phyloP scores from a whole-genome alignment of 2,888 invertebrate species.

The Carabus problematicus region DNA sequence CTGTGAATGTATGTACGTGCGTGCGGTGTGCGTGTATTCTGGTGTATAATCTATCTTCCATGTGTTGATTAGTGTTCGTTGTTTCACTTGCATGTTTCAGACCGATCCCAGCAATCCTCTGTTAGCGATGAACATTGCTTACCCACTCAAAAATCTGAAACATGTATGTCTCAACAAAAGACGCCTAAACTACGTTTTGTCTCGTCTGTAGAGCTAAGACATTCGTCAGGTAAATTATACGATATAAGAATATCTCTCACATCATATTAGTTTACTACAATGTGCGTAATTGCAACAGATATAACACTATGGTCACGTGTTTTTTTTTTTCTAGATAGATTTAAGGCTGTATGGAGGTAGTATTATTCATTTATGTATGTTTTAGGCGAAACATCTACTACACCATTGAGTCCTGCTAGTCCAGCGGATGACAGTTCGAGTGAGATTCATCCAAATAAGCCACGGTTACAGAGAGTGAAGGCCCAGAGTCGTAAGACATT shows the following conservation, averaged over 20 bases:
- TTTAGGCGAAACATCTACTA: constrained; percentile 77
- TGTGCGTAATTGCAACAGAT: not conserved
- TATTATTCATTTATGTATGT: constrained; percentile 22
- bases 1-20: too few relatives aligned
- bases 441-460: constrained; percentile 66
- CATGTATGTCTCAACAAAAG: constrained; percentile 61
- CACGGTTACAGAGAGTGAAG: constrained; percentile 87
- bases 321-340: too few relatives aligned
- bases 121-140: constrained; percentile 63
- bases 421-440: constrained; percentile 74
- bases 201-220: constrained; percentile 81
- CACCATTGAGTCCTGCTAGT: constrained; percentile 77
- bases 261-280: not conserved
- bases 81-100: constrained; percentile 63
- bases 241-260: not conserved
- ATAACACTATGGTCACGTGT: too few relatives aligned
- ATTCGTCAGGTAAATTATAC: constrained; percentile 71
- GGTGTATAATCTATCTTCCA: constrained; percentile 6
- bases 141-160: constrained; percentile 57
- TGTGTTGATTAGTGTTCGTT: constrained; percentile 28
- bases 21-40: not conserved
- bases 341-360: too few relatives aligned
- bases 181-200: constrained; percentile 81
- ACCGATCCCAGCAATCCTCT: constrained; percentile 66
- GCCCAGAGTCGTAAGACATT: constrained; percentile 95